Evolutionary conservation across 2,797 vertebrate species (phyloP).

Genomic region (Xenopus petersii): DNA sequence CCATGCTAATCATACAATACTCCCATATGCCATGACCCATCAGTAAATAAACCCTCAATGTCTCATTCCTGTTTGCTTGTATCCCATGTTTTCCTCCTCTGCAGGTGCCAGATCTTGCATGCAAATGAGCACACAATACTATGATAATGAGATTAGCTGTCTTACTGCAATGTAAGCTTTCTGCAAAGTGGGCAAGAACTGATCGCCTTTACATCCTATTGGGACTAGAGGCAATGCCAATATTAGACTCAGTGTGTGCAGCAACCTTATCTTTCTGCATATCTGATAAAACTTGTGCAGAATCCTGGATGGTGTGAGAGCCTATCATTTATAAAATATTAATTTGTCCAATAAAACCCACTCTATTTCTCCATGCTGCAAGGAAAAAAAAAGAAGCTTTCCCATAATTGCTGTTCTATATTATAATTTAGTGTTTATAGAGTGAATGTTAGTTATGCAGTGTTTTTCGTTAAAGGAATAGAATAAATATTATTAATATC

Average conservation of each 20-base stretch:
- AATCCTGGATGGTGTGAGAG: no score
- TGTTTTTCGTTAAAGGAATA: no score
- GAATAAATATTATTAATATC: no score
- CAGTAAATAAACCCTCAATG: no score
- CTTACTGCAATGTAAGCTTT: not conserved
- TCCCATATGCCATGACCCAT: no score
- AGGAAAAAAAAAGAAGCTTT: no score
- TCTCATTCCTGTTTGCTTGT: not conserved
- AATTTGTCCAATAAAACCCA: not conserved
- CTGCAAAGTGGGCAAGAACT: conserved; percentile 1
- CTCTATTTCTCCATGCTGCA: no score
- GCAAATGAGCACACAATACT: not conserved
- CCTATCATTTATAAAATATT: not conserved
- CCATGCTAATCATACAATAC: no score
- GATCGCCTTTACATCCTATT: not conserved
- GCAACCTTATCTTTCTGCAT: not conserved
- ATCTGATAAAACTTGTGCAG: no score
- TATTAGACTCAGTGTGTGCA: not conserved
- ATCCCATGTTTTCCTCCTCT: not conserved
- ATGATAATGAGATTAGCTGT: conserved; percentile 4
- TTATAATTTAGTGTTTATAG: no score
- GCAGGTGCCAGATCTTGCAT: conserved; percentile 2
- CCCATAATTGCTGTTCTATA: no score
- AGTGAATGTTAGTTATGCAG: no score
- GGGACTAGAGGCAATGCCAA: not conserved